Conservation (phyloP, 2,797 vertebrate species). For the Carapus acus region DNA sequence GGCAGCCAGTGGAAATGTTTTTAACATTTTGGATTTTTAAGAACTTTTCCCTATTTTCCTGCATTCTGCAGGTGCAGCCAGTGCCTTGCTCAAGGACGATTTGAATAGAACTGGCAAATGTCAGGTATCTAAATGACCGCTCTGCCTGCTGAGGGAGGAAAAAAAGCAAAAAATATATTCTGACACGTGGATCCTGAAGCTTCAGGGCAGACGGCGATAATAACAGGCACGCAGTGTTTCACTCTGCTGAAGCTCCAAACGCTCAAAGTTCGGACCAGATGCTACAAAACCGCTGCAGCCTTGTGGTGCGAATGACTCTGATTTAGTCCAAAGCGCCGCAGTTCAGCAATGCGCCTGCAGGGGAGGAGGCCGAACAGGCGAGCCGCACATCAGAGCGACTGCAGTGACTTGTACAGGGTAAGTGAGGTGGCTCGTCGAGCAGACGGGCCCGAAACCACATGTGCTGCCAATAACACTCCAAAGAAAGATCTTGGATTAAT, state of each 20-base stretch:
- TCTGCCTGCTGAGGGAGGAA: too few relatives aligned
- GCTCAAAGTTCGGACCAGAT: slow-evolving; percentile 2
- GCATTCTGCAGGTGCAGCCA: too few relatives aligned
- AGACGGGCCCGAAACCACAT: slow-evolving; percentile 29
- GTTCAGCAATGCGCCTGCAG: slow-evolving; percentile 12
- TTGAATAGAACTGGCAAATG: too few relatives aligned
- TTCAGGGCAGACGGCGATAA: slow-evolving; percentile 19
- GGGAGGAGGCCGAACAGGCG: slow-evolving; percentile 5
- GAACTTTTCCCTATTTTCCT: too few relatives aligned
- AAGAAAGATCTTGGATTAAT: slow-evolving; percentile 9
- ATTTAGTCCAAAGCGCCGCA: slow-evolving; percentile 19
- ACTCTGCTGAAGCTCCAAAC: slow-evolving; percentile 11
- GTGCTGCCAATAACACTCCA: slow-evolving; percentile 23
- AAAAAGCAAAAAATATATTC: slow-evolving; percentile 15
- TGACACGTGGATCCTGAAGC: slow-evolving; percentile 5
- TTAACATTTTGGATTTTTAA: too few relatives aligned
- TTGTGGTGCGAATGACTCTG: slow-evolving; percentile 14
- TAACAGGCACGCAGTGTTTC: slow-evolving; percentile 2
- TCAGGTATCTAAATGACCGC: too few relatives aligned
- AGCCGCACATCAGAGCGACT: slow-evolving; percentile 15
- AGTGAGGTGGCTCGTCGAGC: slow-evolving; percentile 19
- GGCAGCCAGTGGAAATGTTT: too few relatives aligned
- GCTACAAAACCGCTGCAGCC: slow-evolving; percentile 1
- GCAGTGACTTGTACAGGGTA: slow-evolving; percentile 1
- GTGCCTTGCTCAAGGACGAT: too few relatives aligned